Conservation (phyloP, 2,888 invertebrate genomes). For the Magallana nippona region DNA sequence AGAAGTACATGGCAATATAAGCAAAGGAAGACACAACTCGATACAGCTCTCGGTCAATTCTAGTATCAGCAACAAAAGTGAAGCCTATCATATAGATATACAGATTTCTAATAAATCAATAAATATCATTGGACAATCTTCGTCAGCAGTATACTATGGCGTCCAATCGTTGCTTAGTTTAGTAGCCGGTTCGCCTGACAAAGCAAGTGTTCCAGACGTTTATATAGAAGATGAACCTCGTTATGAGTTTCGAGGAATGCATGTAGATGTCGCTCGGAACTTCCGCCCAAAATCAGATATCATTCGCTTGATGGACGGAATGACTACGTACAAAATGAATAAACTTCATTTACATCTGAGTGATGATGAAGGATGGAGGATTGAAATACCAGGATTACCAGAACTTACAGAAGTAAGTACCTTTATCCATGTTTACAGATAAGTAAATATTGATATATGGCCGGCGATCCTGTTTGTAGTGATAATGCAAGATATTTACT, state of each 20-base stretch:
- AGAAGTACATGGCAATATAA: too few species aligned
- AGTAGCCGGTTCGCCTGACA: slow-evolving; percentile 45
- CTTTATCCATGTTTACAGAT: neutral
- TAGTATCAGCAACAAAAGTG: slow-evolving; percentile 10
- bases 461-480: too few species aligned
- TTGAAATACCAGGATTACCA: slow-evolving; percentile 76
- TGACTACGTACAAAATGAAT: slow-evolving; percentile 78
- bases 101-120: slow-evolving; percentile 49
- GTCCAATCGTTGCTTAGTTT: slow-evolving; percentile 59
- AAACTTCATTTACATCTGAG: slow-evolving; percentile 77
- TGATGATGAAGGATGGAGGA: slow-evolving; percentile 78
- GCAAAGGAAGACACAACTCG: too few species aligned
- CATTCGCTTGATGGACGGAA: slow-evolving; percentile 69
- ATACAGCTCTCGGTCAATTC: neutral
- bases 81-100: slow-evolving; percentile 59
- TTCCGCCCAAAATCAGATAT: slow-evolving; percentile 69
- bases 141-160: slow-evolving; percentile 60
- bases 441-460: too few species aligned
- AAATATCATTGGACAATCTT: slow-evolving; percentile 50
- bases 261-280: slow-evolving; percentile 70
- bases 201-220: slow-evolving; percentile 51
- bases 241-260: slow-evolving; percentile 67
- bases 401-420: slow-evolving; percentile 75
- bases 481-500: too few species aligned
- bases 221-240: slow-evolving; percentile 63